Evolutionary conservation across 1,140 invertebrate species (phyloP).

Genomic region (Cardiocondyla obscurior): DNA sequence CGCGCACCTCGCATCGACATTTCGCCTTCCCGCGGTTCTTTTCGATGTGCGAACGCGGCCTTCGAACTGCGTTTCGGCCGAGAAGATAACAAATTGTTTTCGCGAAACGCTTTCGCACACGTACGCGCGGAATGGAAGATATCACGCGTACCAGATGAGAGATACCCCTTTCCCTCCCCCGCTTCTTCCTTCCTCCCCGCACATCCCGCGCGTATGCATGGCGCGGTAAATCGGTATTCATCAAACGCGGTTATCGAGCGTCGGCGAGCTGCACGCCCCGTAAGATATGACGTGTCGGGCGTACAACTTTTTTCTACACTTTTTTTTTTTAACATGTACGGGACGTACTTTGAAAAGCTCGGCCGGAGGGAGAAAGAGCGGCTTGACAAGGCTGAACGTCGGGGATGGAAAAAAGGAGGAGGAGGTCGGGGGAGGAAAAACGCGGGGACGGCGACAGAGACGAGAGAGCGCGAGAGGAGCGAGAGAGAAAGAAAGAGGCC

Average conservation of each 20-base stretch:
- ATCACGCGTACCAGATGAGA: constrained; percentile 15
- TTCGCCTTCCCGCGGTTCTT: background rate
- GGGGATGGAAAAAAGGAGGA: background rate
- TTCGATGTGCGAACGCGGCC: background rate
- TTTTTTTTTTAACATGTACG: constrained; percentile 55
- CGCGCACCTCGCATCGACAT: background rate
- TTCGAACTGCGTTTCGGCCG: constrained; percentile 6
- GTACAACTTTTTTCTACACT: constrained; percentile 52
- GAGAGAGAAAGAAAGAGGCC: constrained; percentile 21
- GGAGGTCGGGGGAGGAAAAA: background rate
- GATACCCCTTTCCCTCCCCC: background rate
- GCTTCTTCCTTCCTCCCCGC: too few species aligned
- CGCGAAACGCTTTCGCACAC: constrained; percentile 10
- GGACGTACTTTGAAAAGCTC: constrained; percentile 48
- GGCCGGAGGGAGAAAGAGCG: constrained; percentile 53
- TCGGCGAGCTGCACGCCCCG: constrained; percentile 43
- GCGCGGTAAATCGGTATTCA: constrained; percentile 47
- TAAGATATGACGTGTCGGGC: constrained; percentile 57
- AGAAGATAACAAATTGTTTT: constrained; percentile 42
- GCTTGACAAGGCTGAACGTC: constrained; percentile 37
- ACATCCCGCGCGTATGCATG: background rate
- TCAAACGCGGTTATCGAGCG: constrained; percentile 55
- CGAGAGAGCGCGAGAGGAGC: background rate
- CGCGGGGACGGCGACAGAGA: constrained; percentile 9
- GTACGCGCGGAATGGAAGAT: constrained; percentile 20